Percentiles rank a stretch among this genome's conserved stretches.
phyloP scores from a whole-genome alignment of 2,797 vertebrate species.

The Coilia nasus region DNA sequence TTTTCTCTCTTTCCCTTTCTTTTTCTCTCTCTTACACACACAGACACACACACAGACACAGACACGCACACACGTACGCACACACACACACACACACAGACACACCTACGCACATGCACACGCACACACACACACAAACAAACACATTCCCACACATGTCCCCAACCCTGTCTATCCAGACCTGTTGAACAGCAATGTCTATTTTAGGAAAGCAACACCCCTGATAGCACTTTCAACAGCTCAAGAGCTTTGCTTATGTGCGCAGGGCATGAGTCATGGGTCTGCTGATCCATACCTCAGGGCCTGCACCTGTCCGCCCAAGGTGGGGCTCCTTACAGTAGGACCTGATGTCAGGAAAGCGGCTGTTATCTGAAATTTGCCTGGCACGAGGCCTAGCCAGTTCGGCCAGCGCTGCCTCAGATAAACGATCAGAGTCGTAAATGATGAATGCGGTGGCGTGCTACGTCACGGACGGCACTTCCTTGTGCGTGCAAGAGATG shows the following conservation, averaged over 20 bases:
- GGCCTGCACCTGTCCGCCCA: not conserved
- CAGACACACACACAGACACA: too few species aligned
- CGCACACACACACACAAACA: too few species aligned
- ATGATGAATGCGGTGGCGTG: not conserved
- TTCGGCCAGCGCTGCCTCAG: not conserved
- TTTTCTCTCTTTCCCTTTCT: too few species aligned
- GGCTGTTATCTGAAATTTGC: not conserved
- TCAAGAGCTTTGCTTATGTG: not conserved
- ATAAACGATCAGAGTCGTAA: not conserved
- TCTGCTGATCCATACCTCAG: not conserved
- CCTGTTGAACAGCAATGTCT: not conserved
- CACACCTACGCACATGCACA: too few species aligned
- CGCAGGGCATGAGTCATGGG: not conserved
- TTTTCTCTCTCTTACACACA: too few species aligned
- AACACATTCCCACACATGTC: too few species aligned
- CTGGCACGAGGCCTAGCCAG: not conserved
- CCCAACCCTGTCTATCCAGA: too few species aligned
- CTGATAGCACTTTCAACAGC: not conserved
- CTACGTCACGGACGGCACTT: not conserved
- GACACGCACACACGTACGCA: too few species aligned
- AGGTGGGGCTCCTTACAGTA: not conserved
- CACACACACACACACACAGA: too few species aligned
- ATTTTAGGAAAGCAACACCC: not conserved
- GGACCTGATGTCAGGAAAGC: not conserved
- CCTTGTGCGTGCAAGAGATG: too few species aligned